Evolutionary conservation across 2,888 invertebrate species (phyloP).

Genomic region (Leptinotarsa peninsularis): DNA sequence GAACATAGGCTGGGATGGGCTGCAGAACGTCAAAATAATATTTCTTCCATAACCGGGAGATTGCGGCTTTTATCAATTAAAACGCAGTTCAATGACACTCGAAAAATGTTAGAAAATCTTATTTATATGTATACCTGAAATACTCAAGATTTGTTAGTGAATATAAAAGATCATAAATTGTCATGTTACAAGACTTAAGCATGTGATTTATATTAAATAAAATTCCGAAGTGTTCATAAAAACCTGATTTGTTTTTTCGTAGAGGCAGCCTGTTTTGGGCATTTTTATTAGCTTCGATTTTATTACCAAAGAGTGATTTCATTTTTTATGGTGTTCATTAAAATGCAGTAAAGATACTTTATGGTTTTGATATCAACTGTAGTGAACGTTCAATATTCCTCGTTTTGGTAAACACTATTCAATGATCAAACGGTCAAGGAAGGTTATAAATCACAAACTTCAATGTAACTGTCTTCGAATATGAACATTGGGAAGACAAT

Average conservation of each 20-base stretch:
- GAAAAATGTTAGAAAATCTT: not conserved
- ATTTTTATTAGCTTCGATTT: constrained; percentile 25
- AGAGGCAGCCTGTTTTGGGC: constrained; percentile 10
- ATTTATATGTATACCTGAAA: constrained; percentile 17
- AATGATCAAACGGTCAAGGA: not conserved
- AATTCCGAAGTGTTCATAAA: constrained; percentile 25
- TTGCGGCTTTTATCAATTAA: not conserved
- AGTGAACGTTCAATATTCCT: constrained; percentile 27
- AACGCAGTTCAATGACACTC: constrained; percentile 20
- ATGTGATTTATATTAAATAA: constrained; percentile 28
- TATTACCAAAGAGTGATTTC: constrained; percentile 27
- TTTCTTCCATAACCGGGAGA: not conserved
- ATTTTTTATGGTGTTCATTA: constrained; percentile 29
- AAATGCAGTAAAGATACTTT: constrained; percentile 28
- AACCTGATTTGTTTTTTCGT: constrained; percentile 17
- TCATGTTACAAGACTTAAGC: constrained; percentile 24
- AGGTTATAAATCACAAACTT: not conserved
- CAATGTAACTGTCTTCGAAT: not conserved
- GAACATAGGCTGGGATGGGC: too few relatives aligned
- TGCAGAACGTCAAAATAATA: not conserved
- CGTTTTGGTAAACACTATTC: constrained; percentile 26
- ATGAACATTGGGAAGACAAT: not conserved
- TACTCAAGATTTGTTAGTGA: constrained; percentile 20
- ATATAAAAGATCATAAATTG: constrained; percentile 23
- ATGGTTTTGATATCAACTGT: constrained; percentile 23